Evolutionary conservation across 1,140 invertebrate species (phyloP).

Genomic region (Solenopsis invicta): DNA sequence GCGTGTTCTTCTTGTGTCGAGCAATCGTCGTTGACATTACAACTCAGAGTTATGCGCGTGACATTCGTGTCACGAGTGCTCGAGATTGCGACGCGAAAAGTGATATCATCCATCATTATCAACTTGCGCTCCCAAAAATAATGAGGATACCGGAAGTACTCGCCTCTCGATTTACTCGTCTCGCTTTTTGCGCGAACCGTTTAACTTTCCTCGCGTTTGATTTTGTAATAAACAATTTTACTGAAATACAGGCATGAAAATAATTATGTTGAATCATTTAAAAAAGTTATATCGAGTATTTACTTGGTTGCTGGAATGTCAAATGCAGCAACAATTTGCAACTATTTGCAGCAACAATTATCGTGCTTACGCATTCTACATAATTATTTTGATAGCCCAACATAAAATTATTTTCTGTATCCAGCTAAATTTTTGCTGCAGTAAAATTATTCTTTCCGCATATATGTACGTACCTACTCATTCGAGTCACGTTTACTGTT

Average conservation of each 20-base stretch:
- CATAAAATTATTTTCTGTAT: too few relatives aligned
- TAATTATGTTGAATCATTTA: too few relatives aligned
- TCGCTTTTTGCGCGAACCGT: neutral
- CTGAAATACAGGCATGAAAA: too few relatives aligned
- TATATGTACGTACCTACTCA: too few relatives aligned
- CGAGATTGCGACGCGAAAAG: conserved; percentile 19
- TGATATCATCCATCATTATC: conserved; percentile 27
- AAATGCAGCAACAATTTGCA: too few relatives aligned
- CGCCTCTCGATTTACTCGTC: neutral
- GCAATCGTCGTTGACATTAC: conserved; percentile 19
- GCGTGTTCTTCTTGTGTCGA: conserved; percentile 26
- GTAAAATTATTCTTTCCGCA: too few relatives aligned
- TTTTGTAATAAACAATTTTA: neutral
- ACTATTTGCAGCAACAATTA: too few relatives aligned
- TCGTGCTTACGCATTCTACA: too few relatives aligned
- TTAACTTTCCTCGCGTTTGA: neutral
- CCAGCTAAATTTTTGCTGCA: too few relatives aligned
- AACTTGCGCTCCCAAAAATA: conserved; percentile 3
- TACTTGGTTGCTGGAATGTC: too few relatives aligned
- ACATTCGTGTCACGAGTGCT: neutral
- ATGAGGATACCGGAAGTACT: conserved; percentile 39
- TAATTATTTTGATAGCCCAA: too few relatives aligned
- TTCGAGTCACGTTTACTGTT: neutral
- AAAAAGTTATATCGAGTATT: too few relatives aligned
- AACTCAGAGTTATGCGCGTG: neutral